Percentiles rank a stretch among this genome's conserved stretches.
Evolutionary conservation across 1,140 invertebrate genomes (phyloP).

Genomic region (Ylistrum balloti): DNA sequence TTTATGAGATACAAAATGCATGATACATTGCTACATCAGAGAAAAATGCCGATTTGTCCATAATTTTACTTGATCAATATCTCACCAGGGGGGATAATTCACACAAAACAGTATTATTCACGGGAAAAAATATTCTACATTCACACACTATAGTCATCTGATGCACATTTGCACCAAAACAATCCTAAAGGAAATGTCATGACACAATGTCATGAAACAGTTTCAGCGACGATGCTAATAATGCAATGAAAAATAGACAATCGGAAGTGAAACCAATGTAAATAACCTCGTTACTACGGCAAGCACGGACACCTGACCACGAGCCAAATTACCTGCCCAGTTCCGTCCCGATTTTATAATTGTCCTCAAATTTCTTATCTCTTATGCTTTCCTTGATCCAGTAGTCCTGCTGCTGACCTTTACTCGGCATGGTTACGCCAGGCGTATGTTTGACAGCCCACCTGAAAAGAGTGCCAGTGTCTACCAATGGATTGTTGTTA

Average conservation of each 20-base stretch:
- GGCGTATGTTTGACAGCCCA: neutral
- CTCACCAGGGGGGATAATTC: no score
- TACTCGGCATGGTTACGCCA: neutral
- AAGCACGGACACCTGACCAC: conserved; percentile 42
- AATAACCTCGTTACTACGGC: conserved; percentile 58
- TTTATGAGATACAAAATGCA: no score
- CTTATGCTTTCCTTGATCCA: conserved; percentile 78
- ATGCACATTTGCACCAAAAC: no score
- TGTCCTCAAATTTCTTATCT: conserved; percentile 73
- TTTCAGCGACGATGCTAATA: neutral
- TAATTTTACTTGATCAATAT: no score
- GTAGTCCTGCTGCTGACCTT: conserved; percentile 62
- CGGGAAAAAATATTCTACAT: no score
- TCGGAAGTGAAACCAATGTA: conserved; percentile 52
- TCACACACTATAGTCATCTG: no score
- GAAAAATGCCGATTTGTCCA: no score
- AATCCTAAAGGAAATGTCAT: no score
- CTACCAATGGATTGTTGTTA: neutral
- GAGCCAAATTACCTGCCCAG: conserved; percentile 69
- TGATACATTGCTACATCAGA: no score
- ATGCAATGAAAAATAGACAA: neutral
- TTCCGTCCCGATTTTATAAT: conserved; percentile 72
- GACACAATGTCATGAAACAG: no score
- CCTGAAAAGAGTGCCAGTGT: neutral
- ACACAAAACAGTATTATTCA: no score